These are phyloP conservation scores for Rousettus madagascariensis DNA, from an alignment of 2,797 vertebrate species.

Conservation along the genomic window DNA sequence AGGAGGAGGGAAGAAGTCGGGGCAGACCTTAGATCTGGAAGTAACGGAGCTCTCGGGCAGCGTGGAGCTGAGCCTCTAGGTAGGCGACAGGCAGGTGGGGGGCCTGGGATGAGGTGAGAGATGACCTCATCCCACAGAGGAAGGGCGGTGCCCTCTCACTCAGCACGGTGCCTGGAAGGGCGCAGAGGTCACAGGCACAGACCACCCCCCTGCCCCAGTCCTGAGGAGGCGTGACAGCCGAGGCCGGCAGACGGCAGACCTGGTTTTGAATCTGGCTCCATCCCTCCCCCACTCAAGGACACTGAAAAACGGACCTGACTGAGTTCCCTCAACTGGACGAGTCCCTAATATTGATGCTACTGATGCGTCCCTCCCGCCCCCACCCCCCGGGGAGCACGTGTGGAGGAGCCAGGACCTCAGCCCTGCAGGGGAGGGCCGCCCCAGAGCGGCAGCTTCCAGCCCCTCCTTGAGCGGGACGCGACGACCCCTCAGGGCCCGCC, in stretches of 20 bases:
- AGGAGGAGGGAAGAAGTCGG: neutral
- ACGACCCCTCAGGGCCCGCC: too few relatives aligned
- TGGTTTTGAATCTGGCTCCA: too few relatives aligned
- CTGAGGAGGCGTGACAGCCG: neutral
- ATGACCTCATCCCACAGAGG: too few relatives aligned
- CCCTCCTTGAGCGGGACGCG: neutral
- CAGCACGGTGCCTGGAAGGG: neutral
- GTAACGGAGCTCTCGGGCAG: too few relatives aligned
- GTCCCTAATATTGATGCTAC: too few relatives aligned
- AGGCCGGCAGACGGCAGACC: too few relatives aligned
- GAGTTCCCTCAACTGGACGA: neutral
- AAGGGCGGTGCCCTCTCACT: accelerated
- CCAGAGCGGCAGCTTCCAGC: too few relatives aligned
- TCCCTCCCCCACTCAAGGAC: neutral
- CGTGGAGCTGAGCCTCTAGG: accelerated
- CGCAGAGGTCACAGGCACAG: accelerated
- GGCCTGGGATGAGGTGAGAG: neutral
- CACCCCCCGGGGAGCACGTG: accelerated
- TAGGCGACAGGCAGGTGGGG: accelerated
- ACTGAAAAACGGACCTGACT: accelerated
- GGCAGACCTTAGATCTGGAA: too few relatives aligned
- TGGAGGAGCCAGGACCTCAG: neutral
- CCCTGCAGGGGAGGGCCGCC: accelerated
- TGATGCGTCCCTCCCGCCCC: neutral
- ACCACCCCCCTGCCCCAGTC: accelerated